phyloP scores from a whole-genome alignment of 2,797 vertebrate genomes.

The Pangasius sanitwongsei region DNA sequence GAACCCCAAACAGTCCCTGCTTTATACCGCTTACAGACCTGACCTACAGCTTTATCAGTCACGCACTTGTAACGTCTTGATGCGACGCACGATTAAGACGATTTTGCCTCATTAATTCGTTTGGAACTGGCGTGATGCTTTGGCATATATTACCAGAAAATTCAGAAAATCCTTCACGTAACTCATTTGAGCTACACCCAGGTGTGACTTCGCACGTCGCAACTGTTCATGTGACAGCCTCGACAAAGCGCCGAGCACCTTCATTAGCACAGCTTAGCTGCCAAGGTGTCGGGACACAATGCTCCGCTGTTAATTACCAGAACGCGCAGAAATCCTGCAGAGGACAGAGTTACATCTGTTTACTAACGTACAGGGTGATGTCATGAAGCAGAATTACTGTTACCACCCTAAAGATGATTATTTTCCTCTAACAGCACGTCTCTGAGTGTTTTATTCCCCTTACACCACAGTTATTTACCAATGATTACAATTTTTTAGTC shows the following conservation, averaged over 20 bases:
- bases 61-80: not conserved
- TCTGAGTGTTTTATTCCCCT: not conserved
- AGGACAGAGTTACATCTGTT: slow-evolving; percentile 3
- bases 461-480: not conserved
- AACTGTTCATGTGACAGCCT: slow-evolving; percentile 64
- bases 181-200: slow-evolving; percentile 69
- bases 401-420: not conserved
- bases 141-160: slow-evolving; percentile 50
- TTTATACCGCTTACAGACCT: slow-evolving; percentile 25
- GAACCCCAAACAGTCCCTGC: not conserved
- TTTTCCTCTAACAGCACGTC: not conserved
- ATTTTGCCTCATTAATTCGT: slow-evolving; percentile 1
- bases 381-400: not conserved
- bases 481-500: too few relatives aligned
- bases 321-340: slow-evolving; percentile 55
- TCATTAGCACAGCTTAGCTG: slow-evolving; percentile 70
- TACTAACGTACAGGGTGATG: not conserved
- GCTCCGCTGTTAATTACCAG: slow-evolving; percentile 61
- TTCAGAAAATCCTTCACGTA: slow-evolving; percentile 66
- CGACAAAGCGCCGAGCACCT: slow-evolving; percentile 59
- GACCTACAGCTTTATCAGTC: slow-evolving; percentile 41
- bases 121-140: slow-evolving; percentile 43
- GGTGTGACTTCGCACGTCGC: slow-evolving; percentile 70
- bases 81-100: not conserved
- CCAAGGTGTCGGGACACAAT: slow-evolving; percentile 66